Base-by-base conservation (phyloP, 1,140 invertebrate genomes). In the Hyles euphorbiae region DNA sequence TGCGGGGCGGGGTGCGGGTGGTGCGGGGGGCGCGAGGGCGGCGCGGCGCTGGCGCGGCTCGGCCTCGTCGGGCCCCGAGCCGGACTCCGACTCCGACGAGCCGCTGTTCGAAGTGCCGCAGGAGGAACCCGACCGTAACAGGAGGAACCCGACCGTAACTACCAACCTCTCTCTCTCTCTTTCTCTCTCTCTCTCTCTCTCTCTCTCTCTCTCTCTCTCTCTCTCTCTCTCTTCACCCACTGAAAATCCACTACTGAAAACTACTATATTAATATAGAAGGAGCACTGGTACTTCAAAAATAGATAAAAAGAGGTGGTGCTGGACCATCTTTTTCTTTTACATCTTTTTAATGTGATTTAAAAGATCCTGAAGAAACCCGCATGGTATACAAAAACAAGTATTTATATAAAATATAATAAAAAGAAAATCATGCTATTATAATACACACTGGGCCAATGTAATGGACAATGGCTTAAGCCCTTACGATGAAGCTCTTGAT, bases 21-120 rank as follows among this genome's bases (percentile, higher is more conserved):
- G 10, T 56, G 63, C 50, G 58, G 45, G 44, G 7, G 52, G 57
- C 10, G 34, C 10, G 47, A 3, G 8, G 22, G 47, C 46, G 9
- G 43, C 45, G 57, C 22, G 56, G 63, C 61, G 36, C 34, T 83
- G 83, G 81, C 67, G 60, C 2, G 68, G 72, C 1, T 69, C 73
- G 9, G 81, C 83, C 58, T 81, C 82, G 32, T 76, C 76, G 0
- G 80, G 70, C 0, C 79, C 80, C 1, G 77, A 80, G 22, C 68
- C 69, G 1, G 82, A 86, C 56, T 82, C 81, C 2, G 85, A 87
- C 5, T 81, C 80, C 0, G 82, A 85, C 22, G 81, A 83, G 53
- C 83, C 81, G 9, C 66, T 85, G 3, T 81, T 78, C 57, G 78
- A 81, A 45, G 9, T 33, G 8, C 61, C 70, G 11, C 71, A 67